Percentiles rank a stretch among this genome's conserved stretches.
These are phyloP conservation scores for Delphinus delphis DNA, from an alignment of 2,113 vertebrate genomes.

Conservation along the genomic window DNA sequence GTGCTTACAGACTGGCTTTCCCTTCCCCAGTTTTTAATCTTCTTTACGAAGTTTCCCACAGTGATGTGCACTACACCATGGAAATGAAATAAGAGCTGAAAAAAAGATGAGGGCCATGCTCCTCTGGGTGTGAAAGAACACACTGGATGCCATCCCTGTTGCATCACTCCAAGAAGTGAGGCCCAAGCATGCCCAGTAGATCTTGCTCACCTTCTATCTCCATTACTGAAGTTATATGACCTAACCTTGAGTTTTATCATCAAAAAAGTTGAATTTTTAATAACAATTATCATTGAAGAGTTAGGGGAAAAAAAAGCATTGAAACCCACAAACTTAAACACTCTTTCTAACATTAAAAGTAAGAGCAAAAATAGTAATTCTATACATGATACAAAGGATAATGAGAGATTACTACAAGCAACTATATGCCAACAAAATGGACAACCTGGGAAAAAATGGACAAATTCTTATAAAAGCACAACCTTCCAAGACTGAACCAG, in stretches of 20 bases:
- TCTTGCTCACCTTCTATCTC: not conserved
- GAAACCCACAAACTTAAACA: not conserved
- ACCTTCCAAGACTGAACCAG: no score
- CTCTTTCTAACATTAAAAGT: not conserved
- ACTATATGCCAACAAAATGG: no score
- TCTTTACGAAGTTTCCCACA: constrained; percentile 33
- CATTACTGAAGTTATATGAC: not conserved
- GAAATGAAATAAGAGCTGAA: not conserved
- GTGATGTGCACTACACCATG: not conserved
- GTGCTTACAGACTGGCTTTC: constrained; percentile 2
- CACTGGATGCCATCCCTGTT: rapidly evolving
- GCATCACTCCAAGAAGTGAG: not conserved
- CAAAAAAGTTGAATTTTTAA: not conserved
- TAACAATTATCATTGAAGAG: not conserved
- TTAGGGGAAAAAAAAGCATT: not conserved
- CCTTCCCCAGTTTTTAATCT: constrained; percentile 29
- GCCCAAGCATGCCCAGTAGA: not conserved
- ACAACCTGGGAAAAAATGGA: no score
- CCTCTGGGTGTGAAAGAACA: not conserved
- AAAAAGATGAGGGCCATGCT: not conserved
- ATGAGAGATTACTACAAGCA: no score
- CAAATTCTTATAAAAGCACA: no score
- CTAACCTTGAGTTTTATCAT: not conserved
- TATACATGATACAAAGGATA: not conserved
- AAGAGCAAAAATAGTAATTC: not conserved